A percentile compares a stretch with the other conserved stretches of the same genome.
phyloP scores from a whole-genome alignment of 2,797 vertebrate species.

The Miopithecus talapoin region DNA sequence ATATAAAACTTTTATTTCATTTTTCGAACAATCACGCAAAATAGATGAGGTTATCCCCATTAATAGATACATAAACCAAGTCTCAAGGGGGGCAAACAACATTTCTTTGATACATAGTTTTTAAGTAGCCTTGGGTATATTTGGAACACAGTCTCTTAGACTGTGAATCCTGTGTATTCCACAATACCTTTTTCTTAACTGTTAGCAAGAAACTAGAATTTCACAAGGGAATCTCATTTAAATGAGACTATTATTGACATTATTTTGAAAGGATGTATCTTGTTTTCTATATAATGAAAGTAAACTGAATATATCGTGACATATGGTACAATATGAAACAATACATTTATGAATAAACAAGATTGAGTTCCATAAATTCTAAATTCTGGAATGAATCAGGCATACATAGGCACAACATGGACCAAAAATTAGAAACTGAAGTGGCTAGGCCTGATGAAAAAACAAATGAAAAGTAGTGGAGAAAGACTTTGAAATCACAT shows the following conservation, averaged over 20 bases:
- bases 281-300: background rate
- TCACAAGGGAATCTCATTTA: background rate
- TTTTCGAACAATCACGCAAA: background rate
- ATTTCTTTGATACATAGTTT: background rate
- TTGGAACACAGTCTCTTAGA: background rate
- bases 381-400: background rate
- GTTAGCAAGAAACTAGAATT: background rate
- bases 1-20: background rate
- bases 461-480: background rate
- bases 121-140: background rate
- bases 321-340: background rate
- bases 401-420: background rate
- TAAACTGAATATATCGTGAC: background rate
- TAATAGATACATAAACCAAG: background rate
- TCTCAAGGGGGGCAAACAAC: background rate
- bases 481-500: background rate
- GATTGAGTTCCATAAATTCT: background rate
- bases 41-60: background rate
- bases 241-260: background rate
- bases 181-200: background rate
- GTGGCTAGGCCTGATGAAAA: background rate
- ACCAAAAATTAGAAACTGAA: background rate
- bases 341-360: background rate
- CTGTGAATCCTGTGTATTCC: background rate
- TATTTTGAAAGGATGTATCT: background rate